A percentile compares a stretch with the other conserved stretches of the same genome.
phyloP scores from a whole-genome alignment of 1,140 invertebrate genomes.

The Aradophagus sp. region DNA sequence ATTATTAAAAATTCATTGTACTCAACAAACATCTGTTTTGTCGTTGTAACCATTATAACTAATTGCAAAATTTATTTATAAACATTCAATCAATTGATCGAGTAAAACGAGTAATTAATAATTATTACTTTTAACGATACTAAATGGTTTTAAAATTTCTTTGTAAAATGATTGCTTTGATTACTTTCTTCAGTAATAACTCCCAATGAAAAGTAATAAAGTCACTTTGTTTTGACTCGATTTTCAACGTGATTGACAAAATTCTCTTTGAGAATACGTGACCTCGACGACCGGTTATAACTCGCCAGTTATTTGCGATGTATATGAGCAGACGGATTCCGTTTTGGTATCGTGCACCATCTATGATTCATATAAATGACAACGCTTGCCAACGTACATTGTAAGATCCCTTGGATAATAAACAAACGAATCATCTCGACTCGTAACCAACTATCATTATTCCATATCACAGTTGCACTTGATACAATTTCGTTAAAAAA shows the following conservation, averaged over 20 bases:
- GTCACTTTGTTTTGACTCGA: slow-evolving; percentile 5
- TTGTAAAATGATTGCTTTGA: no score
- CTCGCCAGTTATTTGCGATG: slow-evolving; percentile 30
- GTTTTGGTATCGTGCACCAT: slow-evolving; percentile 38
- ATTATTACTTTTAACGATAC: no score
- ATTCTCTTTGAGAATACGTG: slow-evolving; percentile 20
- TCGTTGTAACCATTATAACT: no score
- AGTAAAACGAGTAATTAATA: no score
- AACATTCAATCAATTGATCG: no score
- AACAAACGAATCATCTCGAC: slow-evolving; percentile 24
- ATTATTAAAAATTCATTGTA: no score
- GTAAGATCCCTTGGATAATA: slow-evolving; percentile 22
- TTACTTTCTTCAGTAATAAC: no score
- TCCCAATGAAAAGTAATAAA: no score
- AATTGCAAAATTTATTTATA: no score
- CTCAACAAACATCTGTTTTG: no score
- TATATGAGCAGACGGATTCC: slow-evolving; percentile 27
- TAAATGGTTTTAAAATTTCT: no score
- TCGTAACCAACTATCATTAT: slow-evolving; percentile 18
- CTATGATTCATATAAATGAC: slow-evolving; percentile 32
- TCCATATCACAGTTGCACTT: slow-evolving; percentile 13
- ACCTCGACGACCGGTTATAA: slow-evolving; percentile 37
- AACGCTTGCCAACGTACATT: slow-evolving; percentile 29
- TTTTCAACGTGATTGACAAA: slow-evolving; percentile 15
- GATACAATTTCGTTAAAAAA: slow-evolving; percentile 13